phyloP scores from a whole-genome alignment of 1,140 invertebrate genomes.

The Vollenhovia emeryi region DNA sequence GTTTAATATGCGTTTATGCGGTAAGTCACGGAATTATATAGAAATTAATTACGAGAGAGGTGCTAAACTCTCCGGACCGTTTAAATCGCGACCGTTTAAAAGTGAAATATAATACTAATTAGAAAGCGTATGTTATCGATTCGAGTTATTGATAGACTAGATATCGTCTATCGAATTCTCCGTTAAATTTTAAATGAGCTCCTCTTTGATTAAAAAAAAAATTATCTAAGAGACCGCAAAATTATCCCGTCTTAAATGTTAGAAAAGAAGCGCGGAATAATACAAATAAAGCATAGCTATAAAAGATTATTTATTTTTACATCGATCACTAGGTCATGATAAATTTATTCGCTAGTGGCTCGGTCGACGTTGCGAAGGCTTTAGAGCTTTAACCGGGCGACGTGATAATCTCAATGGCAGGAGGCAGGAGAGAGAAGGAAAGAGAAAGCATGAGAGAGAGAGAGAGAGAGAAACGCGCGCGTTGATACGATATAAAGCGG shows the following conservation, averaged over 20 bases:
- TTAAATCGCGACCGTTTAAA: too few relatives aligned
- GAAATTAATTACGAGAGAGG: conserved; percentile 76
- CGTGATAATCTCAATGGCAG: conserved; percentile 59
- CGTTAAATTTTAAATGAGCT: background rate
- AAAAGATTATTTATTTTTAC: conserved; percentile 80
- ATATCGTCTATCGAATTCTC: background rate
- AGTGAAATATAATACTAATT: background rate
- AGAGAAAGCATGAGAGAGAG: background rate
- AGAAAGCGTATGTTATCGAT: background rate
- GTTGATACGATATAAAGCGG: conserved; percentile 58
- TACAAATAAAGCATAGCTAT: conserved; percentile 8
- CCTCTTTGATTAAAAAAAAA: background rate
- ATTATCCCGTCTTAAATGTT: background rate
- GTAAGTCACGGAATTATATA: conserved; percentile 73
- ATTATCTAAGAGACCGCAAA: background rate
- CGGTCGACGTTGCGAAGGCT: conserved; percentile 59
- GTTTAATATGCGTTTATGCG: conserved; percentile 62
- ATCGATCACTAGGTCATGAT: conserved; percentile 81
- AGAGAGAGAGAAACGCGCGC: conserved; percentile 25
- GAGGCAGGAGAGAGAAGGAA: background rate
- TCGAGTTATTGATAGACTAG: background rate
- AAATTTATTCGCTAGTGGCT: conserved; percentile 68
- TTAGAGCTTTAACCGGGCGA: conserved; percentile 61
- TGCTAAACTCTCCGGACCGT: conserved; percentile 72
- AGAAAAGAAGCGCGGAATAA: background rate